Evolutionary conservation across 2,113 vertebrate genomes (phyloP).

Genomic region (Numida meleagris): DNA sequence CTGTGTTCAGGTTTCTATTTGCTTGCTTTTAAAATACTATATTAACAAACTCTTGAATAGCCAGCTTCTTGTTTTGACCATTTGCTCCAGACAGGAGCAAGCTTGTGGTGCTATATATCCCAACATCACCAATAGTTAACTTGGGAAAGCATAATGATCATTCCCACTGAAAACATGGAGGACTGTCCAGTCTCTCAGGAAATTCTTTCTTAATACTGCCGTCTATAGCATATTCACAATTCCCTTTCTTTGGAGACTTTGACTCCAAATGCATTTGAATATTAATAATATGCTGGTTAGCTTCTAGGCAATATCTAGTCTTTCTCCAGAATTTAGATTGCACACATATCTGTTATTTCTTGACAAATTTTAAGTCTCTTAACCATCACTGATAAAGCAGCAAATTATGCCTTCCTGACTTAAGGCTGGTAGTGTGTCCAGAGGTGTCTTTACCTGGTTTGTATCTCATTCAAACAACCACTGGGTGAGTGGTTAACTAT

Average conservation of each 20-base stretch:
- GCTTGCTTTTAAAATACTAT: too few relatives aligned
- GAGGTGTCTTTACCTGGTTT: neutral
- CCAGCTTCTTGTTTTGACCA: neutral
- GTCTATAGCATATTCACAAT: neutral
- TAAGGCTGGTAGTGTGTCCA: neutral
- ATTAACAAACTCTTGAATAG: neutral
- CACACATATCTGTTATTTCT: neutral
- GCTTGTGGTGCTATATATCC: neutral
- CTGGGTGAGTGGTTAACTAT: neutral
- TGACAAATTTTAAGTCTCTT: neutral
- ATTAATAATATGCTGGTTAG: neutral
- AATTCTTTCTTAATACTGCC: neutral
- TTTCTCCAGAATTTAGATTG: neutral
- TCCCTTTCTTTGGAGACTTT: neutral
- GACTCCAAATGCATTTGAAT: neutral
- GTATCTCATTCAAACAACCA: neutral
- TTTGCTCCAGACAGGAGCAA: fast-evolving
- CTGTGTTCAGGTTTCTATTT: neutral
- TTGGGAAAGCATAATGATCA: neutral
- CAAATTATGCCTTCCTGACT: neutral
- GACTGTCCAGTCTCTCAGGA: neutral
- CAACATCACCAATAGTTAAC: neutral
- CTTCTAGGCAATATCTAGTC: neutral
- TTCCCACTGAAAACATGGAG: neutral
- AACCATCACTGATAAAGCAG: neutral